Evolutionary conservation across 2,888 invertebrate species (phyloP).

Genomic region (Nineta flava): DNA sequence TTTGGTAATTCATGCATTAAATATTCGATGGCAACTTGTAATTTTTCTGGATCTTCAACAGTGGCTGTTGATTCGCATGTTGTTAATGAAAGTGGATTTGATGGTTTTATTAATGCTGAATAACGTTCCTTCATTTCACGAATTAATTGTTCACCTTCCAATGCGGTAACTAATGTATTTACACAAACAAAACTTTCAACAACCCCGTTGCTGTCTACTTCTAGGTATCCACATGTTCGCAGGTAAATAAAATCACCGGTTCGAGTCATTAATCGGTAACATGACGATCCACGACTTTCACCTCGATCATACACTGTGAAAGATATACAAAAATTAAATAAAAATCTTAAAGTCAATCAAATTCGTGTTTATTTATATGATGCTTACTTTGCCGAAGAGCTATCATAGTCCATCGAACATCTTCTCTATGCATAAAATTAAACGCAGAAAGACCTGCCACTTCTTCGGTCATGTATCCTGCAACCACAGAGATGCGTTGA

Average conservation of each 20-base stretch:
- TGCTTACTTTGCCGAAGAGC: slow-evolving; percentile 67
- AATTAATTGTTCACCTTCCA: slow-evolving; percentile 56
- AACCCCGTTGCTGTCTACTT: slow-evolving; percentile 62
- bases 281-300: slow-evolving; percentile 71
- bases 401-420: slow-evolving; percentile 77
- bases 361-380: not conserved
- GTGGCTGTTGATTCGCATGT: slow-evolving; percentile 23
- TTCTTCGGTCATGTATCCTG: slow-evolving; percentile 80
- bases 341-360: too few relatives aligned
- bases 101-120: slow-evolving; percentile 39
- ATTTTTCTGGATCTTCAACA: slow-evolving; percentile 51
- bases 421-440: slow-evolving; percentile 77
- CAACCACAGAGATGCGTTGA: slow-evolving; percentile 75
- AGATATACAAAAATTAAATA: slow-evolving; percentile 13
- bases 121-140: slow-evolving; percentile 67
- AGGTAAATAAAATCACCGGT: slow-evolving; percentile 76
- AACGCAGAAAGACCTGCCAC: slow-evolving; percentile 79
- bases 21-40: slow-evolving; percentile 58
- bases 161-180: slow-evolving; percentile 57
- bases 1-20: slow-evolving; percentile 37
- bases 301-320: slow-evolving; percentile 65
- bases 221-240: slow-evolving; percentile 68
- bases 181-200: slow-evolving; percentile 78
- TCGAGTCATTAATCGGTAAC: slow-evolving; percentile 65
- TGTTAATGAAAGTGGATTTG: slow-evolving; percentile 10